Conservation (phyloP, 2,888 invertebrate species). For the Calliopum simillimum region DNA sequence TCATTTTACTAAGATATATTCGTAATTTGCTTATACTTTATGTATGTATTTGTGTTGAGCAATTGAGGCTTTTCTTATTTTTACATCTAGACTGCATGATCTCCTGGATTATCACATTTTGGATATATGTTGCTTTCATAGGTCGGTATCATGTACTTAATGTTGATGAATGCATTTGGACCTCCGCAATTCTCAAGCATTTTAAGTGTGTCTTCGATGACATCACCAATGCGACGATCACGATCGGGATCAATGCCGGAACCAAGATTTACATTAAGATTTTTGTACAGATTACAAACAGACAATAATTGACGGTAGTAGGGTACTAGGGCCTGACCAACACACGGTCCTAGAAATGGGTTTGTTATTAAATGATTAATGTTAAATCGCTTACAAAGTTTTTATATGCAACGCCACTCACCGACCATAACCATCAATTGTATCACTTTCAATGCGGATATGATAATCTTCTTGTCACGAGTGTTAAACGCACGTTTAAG, state of each 20-base stretch:
- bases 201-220: constrained; percentile 93
- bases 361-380: constrained; percentile 1
- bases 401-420: constrained; percentile 55
- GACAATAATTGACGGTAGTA: constrained; percentile 96
- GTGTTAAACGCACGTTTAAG: constrained; percentile 92
- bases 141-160: constrained; percentile 98
- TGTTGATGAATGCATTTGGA: constrained; percentile 96
- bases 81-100: background rate
- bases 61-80: too few relatives aligned
- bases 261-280: constrained; percentile 78
- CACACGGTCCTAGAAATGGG: constrained; percentile 61
- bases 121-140: constrained; percentile 84
- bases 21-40: too few relatives aligned
- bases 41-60: too few relatives aligned
- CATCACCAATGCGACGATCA: constrained; percentile 87
- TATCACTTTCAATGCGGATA: constrained; percentile 83
- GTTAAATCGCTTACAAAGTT: background rate
- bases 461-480: constrained; percentile 82
- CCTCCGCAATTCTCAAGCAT: constrained; percentile 92
- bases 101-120: constrained; percentile 44
- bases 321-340: constrained; percentile 95
- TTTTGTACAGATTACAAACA: constrained; percentile 84
- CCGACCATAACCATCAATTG: constrained; percentile 88
- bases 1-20: too few relatives aligned
- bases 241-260: constrained; percentile 89